Base-by-base conservation (phyloP, 2,797 vertebrate genomes). In the Danio jaintianensis region DNA sequence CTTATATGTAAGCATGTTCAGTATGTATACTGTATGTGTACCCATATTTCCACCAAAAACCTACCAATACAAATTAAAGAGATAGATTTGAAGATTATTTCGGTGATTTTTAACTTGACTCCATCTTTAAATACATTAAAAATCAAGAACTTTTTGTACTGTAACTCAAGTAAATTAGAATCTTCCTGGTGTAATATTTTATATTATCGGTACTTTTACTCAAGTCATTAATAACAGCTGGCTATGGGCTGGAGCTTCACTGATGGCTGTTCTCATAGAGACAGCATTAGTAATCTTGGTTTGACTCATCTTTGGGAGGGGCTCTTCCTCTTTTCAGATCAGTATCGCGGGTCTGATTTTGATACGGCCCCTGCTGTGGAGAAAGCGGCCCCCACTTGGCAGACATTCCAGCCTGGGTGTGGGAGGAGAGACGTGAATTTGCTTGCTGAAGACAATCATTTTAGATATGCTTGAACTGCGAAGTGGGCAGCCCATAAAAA, bases 301-400 rank as follows among this genome's bases (percentile, higher is more conserved):
- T 73, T 85, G 77, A 85, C 55, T 82, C 81, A 80, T 77, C 22
- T 79, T 78, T 68, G 76, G 70, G 62, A 79, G 47, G 40, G 72
- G 64, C 61, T 62, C 87, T 90, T 92, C 90, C 87, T 84, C 84
- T 87, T 80, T 55, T 36, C 83, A 89, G 85, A 90, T 91, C 89
- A 87, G 89, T 85, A 72, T 77, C 67, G 0, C 68, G 20, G 85
- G 85, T 85, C 75, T 79, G 81, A 89, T 86, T 87, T 87, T 83
- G 81, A 77, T 82, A 62, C 4, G 82, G 85, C 84, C 85, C 88
- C 88, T 53, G 66, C 45, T 42, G 62, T 58, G 77, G 62, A 53
- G 67, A 75, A 71, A 75, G 9, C 1, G 15, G 78, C 79, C 45
- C 48, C 45, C 45, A 82, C 84, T 70, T 89, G 83, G 36, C 79